phyloP scores from a whole-genome alignment of 2,113 vertebrate species.

The Noturus placidus region DNA sequence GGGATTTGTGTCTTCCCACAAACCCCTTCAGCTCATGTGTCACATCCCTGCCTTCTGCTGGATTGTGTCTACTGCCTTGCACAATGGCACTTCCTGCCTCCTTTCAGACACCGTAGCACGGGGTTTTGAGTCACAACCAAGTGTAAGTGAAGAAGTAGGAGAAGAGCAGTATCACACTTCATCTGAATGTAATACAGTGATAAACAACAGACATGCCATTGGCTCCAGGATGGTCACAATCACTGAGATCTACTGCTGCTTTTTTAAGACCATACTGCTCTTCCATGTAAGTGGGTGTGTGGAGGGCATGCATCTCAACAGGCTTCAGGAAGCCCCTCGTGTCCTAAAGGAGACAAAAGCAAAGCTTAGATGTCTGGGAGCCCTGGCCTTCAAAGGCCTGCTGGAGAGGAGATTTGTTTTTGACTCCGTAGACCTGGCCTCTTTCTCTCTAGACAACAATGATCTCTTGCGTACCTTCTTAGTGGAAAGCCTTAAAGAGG shows the following conservation, averaged over 20 bases:
- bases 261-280: conserved; percentile 58
- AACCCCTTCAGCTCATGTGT: conserved; percentile 60
- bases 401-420: conserved; percentile 60
- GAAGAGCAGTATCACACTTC: neutral
- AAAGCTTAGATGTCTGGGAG: conserved; percentile 50
- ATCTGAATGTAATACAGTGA: neutral
- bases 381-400: conserved; percentile 60
- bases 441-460: conserved; percentile 44
- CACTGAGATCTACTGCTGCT: conserved; percentile 63
- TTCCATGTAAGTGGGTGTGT: conserved; percentile 54
- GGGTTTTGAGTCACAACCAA: neutral
- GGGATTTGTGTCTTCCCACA: conserved; percentile 51
- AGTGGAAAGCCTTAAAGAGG: conserved; percentile 56
- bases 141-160: neutral
- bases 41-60: conserved; percentile 63
- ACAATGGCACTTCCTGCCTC: conserved; percentile 40
- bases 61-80: conserved; percentile 58
- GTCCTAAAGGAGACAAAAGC: conserved; percentile 44
- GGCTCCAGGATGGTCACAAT: conserved; percentile 44
- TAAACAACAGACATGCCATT: neutral
- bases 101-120: neutral
- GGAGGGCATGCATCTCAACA: conserved; percentile 38
- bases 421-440: conserved; percentile 50
- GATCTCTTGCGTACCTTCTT: conserved; percentile 51
- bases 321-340: conserved; percentile 54